Percentiles rank a stretch among this genome's conserved stretches.
Conservation (phyloP, 1,140 invertebrate genomes). For the Copidosoma floridanum region DNA sequence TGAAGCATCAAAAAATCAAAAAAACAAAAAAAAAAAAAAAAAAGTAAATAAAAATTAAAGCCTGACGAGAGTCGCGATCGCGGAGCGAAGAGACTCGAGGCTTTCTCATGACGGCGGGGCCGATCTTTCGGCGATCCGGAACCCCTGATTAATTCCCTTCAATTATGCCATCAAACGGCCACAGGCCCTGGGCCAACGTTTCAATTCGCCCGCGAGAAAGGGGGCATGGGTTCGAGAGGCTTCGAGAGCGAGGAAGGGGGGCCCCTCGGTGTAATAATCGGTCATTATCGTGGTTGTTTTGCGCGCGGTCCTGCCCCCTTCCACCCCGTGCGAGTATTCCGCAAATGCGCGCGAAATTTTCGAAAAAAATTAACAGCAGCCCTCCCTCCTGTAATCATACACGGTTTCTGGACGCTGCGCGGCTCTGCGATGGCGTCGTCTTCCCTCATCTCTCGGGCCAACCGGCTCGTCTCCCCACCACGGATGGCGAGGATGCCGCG, state of each 20-base stretch:
- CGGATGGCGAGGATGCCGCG: too few relatives aligned
- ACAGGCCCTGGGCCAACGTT: neutral
- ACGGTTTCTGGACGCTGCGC: neutral
- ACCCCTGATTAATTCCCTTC: constrained; percentile 15
- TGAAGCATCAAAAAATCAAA: too few relatives aligned
- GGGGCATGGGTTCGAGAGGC: neutral
- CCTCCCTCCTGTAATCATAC: neutral
- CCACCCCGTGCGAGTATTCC: neutral
- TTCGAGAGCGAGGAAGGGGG: neutral
- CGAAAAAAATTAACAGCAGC: neutral
- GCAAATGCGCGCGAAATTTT: constrained; percentile 3
- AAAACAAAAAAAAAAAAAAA: too few relatives aligned
- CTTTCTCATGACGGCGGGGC: neutral
- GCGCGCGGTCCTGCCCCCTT: neutral
- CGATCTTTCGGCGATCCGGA: neutral
- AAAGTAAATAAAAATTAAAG: too few relatives aligned
- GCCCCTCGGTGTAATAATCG: constrained; percentile 2
- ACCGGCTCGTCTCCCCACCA: neutral
- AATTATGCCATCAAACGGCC: constrained; percentile 15
- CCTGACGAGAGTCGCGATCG: too few relatives aligned
- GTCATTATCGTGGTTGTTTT: constrained; percentile 7
- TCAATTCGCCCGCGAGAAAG: constrained; percentile 5
- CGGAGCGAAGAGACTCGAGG: too few relatives aligned
- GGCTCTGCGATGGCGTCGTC: constrained; percentile 49
- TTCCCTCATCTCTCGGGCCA: too few relatives aligned